Percentiles rank a stretch among this genome's conserved stretches.
phyloP scores from a whole-genome alignment of 2,113 vertebrate genomes.

The Gobius niger region DNA sequence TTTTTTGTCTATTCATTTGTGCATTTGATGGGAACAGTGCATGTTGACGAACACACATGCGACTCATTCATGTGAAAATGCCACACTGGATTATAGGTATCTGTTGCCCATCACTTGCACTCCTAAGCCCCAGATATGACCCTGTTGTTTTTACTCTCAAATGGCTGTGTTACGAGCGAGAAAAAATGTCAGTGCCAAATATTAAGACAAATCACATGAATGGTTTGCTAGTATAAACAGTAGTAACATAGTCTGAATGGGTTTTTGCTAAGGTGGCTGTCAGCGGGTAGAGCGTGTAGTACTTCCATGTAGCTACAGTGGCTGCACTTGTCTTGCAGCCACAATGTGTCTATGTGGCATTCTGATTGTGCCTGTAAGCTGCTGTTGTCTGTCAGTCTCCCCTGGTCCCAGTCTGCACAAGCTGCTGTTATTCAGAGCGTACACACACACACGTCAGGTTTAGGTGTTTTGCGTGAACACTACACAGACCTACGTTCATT shows the following conservation, averaged over 20 bases:
- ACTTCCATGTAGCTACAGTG: constrained; percentile 27
- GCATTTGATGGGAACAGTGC: too few relatives aligned
- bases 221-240: too few relatives aligned
- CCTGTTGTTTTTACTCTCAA: too few relatives aligned
- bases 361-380: constrained; percentile 65
- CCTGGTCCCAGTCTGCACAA: constrained; percentile 64
- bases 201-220: too few relatives aligned
- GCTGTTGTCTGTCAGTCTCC: constrained; percentile 67
- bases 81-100: too few relatives aligned
- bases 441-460: constrained; percentile 13
- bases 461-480: neutral
- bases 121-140: too few relatives aligned
- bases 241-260: neutral
- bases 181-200: too few relatives aligned
- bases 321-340: constrained; percentile 31
- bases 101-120: too few relatives aligned
- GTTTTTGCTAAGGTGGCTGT: constrained; percentile 1
- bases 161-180: too few relatives aligned
- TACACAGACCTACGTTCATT: neutral
- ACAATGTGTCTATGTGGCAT: constrained; percentile 39
- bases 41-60: too few relatives aligned
- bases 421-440: constrained; percentile 66
- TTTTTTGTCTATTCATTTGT: too few relatives aligned
- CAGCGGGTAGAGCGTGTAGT: constrained; percentile 25
- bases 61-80: too few relatives aligned